A percentile compares a stretch with the other conserved stretches of the same genome.
These are phyloP conservation scores for Alloplasta piceator DNA, from an alignment of 2,888 invertebrate species.

Conservation along the genomic window DNA sequence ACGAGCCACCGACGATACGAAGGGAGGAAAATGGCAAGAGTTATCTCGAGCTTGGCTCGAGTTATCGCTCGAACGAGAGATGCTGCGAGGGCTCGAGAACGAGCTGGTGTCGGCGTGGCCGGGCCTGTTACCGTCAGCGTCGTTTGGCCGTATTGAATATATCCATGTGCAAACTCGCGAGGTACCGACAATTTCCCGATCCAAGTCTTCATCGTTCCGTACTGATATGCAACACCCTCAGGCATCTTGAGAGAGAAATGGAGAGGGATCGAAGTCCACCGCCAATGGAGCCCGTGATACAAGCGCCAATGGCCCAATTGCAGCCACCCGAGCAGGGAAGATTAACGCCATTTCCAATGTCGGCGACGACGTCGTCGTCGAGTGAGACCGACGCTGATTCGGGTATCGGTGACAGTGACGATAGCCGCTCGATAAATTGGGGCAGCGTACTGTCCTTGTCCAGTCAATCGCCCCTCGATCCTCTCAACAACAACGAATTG, in stretches of 20 bases:
- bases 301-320: constrained; percentile 82
- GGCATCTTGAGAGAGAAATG: constrained; percentile 95
- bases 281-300: constrained; percentile 81
- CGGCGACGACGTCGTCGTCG: constrained; percentile 84
- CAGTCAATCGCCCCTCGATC: constrained; percentile 93
- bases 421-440: constrained; percentile 94
- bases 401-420: constrained; percentile 89
- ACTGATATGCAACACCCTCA: constrained; percentile 95
- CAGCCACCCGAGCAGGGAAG: constrained; percentile 82
- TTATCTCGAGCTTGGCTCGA: constrained; percentile 91
- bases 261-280: constrained; percentile 86
- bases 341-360: constrained; percentile 83
- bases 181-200: constrained; percentile 94
- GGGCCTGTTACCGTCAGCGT: constrained; percentile 93
- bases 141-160: constrained; percentile 95
- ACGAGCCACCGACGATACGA: constrained; percentile 89
- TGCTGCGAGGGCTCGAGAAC: constrained; percentile 90
- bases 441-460: constrained; percentile 94
- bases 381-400: constrained; percentile 89
- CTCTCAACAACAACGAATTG: constrained; percentile 91
- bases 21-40: constrained; percentile 95
- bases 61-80: constrained; percentile 82
- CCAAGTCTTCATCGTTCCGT: constrained; percentile 95
- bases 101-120: constrained; percentile 89
- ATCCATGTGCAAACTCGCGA: constrained; percentile 95